These are phyloP conservation scores for Cephus spinipes DNA, from an alignment of 2,888 invertebrate species.

Conservation along the genomic window DNA sequence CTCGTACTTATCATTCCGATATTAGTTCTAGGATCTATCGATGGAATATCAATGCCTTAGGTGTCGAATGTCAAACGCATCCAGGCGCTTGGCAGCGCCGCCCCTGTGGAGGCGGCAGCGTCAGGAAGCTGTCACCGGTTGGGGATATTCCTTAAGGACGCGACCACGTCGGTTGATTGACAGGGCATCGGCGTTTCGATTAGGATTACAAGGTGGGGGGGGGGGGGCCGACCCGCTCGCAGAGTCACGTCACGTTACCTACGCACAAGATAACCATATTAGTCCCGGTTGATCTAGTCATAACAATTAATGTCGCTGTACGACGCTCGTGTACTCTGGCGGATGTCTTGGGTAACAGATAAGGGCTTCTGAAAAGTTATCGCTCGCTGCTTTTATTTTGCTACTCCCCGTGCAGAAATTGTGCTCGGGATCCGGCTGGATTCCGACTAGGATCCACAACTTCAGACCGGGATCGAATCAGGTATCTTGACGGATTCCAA, in stretches of 20 bases:
- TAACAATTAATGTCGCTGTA: conserved; percentile 40
- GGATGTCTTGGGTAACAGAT: neutral
- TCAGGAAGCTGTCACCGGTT: neutral
- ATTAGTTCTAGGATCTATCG: neutral
- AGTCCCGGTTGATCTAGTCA: conserved; percentile 46
- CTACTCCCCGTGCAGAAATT: too few relatives aligned
- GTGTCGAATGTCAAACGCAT: neutral
- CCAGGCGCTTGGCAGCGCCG: neutral
- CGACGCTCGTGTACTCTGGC: conserved; percentile 15
- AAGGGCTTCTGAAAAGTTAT: neutral
- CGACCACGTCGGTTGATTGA: neutral
- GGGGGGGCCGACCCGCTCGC: neutral
- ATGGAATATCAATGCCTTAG: neutral
- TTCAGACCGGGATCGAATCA: too few relatives aligned
- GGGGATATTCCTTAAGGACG: neutral
- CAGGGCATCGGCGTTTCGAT: neutral
- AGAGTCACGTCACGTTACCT: conserved; percentile 40
- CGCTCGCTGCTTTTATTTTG: neutral
- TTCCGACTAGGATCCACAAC: too few relatives aligned
- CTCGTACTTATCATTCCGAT: neutral
- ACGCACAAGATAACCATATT: conserved; percentile 46
- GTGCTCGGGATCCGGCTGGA: too few relatives aligned
- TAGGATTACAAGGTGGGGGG: neutral
- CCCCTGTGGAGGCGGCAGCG: neutral
- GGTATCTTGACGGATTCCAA: too few relatives aligned